Base-by-base conservation (phyloP, 2,888 invertebrate species). In the Brachypalpus laphriformis region DNA sequence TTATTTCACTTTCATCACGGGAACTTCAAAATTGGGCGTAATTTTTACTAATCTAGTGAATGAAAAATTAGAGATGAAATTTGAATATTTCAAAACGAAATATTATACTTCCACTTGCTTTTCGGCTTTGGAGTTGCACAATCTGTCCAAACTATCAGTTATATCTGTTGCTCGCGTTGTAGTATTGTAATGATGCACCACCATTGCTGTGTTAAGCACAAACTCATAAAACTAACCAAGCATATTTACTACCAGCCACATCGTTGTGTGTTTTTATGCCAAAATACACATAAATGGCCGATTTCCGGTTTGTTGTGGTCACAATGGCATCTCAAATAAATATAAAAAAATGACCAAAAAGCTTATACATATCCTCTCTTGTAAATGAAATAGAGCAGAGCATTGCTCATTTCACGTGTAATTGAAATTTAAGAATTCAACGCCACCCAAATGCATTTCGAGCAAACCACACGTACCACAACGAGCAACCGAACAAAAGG, bases 401-500 rank as follows among this genome's bases (percentile, higher is more conserved):
- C 81, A 75, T 81, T 70, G 49, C 75, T 81, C 81, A 81, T 81
- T 75, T 81, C 20, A 61, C 40, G 68, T 81, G 68, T 81, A 81
- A 81, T 81, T 81, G 81, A 81, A 81, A 81, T 81, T 81, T 68
- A 81, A 81, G 75, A 56, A 74, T 75, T 61, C 54, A 63, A 45
- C 51, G 68, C 75, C 28, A n/a, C 7, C 45, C 59, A 51, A 72
- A 72, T 51, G 59, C 66, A 80, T 72, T 80, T 66, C 49, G 59
- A 59, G 14, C 54, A 45, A 70, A 75, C 81, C 81, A 20, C 74
- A 75, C 45, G 66, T 49, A 68, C 81, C 68, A 14, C 81, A 75
- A 75, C 70, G 47, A 54, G 34, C 22, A 3, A 28, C 59, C 70
- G 18, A 74, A 81, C 81, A 81, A 81, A 74, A 68, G 81, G 47